Evolutionary conservation across 2,797 vertebrate genomes (phyloP), one percentile per base, ranked within the genome.

Genomic region (Macropus fuliginosus): DNA sequence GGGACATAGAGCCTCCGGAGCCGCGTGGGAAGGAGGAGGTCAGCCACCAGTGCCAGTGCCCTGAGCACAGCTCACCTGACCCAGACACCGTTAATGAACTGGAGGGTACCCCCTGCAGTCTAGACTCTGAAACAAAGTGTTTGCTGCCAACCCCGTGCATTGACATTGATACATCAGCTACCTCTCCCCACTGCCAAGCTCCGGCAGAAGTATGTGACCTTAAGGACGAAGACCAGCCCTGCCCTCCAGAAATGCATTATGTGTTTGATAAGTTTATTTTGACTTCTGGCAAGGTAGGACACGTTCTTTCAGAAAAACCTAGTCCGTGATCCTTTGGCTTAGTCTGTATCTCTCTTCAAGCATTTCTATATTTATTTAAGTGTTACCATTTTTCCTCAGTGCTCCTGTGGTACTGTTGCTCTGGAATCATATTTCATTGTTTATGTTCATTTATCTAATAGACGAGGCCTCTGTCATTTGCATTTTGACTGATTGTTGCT

Each of bases 181-280:
- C 99, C 98, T 99, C 99, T 93, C 98, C 98, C 96, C 98, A 97
- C 97, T 98, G 98, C 98, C 97, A 98, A 98, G 96, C 97, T 98
- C 92, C 18, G 94, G 98, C 98, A 96, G 98, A 99, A 97, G 99
- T 99, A 62, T 99, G 98, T 91, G 98, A 99, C 98, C 98, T 98
- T 98, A 98, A 98, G 94, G 98, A 98, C 95, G 99, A 98, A 93
- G 98, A 96, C 57, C 98, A 94, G 28, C 96, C 99, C 87, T 62
- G 98, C n/a, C 97, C 99, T 59, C 99, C 99, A 93, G 99, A 99
- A 95, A 99, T 99, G 97, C 98, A 99, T 99, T 99, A 99, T 97
- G 98, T 99, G 94, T 99, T 99, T 97, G 99, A 99, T 98, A 99
- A 99, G 98, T 99, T 99, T 99, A 99, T 99, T 98, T 99, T 99